A percentile compares a stretch with the other conserved stretches of the same genome.
These are phyloP conservation scores for Silurus glanis DNA, from an alignment of 2,113 vertebrate species.

Conservation along the genomic window DNA sequence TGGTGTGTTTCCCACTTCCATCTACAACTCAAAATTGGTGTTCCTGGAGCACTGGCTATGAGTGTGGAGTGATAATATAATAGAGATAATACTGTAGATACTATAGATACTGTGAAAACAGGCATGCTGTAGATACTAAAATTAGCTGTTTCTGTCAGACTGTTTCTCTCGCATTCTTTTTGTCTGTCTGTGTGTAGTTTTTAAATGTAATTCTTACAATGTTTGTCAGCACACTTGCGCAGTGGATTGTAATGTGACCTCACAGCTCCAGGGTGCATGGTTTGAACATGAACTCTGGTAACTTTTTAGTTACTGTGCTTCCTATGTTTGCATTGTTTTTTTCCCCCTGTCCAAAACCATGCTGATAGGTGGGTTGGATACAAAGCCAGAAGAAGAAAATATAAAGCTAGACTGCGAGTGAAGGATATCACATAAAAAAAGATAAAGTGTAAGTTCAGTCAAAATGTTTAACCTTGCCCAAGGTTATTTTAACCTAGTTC, in stretches of 20 bases:
- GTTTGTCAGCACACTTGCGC: too few species aligned
- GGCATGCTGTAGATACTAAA: too few species aligned
- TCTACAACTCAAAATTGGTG: neutral
- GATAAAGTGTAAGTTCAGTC: neutral
- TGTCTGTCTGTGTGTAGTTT: too few species aligned
- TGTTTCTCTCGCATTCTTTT: too few species aligned
- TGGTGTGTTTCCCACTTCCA: neutral
- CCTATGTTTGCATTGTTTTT: neutral
- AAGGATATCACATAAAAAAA: neutral
- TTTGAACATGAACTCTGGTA: neutral
- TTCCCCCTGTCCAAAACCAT: neutral
- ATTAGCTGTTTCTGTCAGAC: too few species aligned
- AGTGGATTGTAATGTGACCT: neutral
- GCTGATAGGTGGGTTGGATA: neutral
- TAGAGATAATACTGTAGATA: too few species aligned
- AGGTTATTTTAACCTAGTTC: neutral
- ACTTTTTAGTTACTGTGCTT: neutral
- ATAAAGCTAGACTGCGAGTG: neutral
- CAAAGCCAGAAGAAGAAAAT: neutral
- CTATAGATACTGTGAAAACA: too few species aligned
- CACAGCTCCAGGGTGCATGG: neutral
- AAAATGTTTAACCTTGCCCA: neutral
- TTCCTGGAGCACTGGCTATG: neutral
- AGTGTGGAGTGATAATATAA: neutral
- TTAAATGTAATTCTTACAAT: neutral